Evolutionary conservation across 2,888 invertebrate genomes (phyloP).

Genomic region (Cryptocephalus primarius): DNA sequence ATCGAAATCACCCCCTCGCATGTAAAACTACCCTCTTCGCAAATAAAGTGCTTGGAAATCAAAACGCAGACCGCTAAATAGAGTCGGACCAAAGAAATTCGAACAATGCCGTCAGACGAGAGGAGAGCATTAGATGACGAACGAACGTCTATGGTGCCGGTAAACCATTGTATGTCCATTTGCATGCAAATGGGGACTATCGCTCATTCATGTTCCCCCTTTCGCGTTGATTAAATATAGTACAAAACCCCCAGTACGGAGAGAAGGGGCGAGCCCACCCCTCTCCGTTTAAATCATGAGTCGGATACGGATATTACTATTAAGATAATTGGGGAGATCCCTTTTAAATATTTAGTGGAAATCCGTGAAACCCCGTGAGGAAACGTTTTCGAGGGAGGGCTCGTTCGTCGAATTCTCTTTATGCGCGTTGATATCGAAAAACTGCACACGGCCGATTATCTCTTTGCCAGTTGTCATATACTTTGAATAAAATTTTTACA

Average conservation of each 20-base stretch:
- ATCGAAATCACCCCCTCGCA: too few species aligned
- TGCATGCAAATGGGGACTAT: slow-evolving; percentile 33
- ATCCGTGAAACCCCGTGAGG: not conserved
- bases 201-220: slow-evolving; percentile 27
- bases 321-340: slow-evolving; percentile 27
- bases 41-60: too few species aligned
- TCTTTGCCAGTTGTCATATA: too few species aligned
- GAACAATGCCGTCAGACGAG: slow-evolving; percentile 5
- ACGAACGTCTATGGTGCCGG: slow-evolving; percentile 25
- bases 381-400: not conserved
- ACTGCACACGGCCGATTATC: too few species aligned
- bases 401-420: not conserved
- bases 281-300: slow-evolving; percentile 27
- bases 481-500: too few species aligned
- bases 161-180: slow-evolving; percentile 33
- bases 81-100: slow-evolving; percentile 9
- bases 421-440: too few species aligned
- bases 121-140: slow-evolving; percentile 24
- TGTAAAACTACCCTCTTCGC: too few species aligned
- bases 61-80: not conserved
- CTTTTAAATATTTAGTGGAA: slow-evolving; percentile 5
- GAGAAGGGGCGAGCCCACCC: not conserved
- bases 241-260: slow-evolving; percentile 12
- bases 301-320: slow-evolving; percentile 35
- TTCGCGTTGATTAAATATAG: slow-evolving; percentile 29